Evolutionary conservation across 64 coral and sea anemone genomes (phyloP).

Genomic region (Montipora sp.): DNA sequence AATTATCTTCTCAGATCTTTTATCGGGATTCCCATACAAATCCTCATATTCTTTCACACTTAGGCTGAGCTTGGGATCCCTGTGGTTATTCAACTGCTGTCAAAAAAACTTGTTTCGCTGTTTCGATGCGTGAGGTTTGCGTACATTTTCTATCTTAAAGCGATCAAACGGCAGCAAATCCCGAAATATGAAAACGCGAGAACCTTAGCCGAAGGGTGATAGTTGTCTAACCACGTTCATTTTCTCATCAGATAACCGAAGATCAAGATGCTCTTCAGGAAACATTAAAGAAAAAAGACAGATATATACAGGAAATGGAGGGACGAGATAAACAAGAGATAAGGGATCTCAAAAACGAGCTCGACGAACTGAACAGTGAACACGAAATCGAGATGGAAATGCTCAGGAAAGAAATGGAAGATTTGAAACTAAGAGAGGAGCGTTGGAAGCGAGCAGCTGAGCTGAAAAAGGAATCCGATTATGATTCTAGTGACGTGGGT

Average conservation of each 20-base stretch:
- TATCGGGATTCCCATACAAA: no score
- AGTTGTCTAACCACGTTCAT: background rate
- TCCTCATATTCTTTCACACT: no score
- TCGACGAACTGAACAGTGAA: slow-evolving; percentile 80
- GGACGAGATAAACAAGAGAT: slow-evolving; percentile 55
- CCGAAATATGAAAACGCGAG: no score
- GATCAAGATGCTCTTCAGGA: slow-evolving; percentile 79
- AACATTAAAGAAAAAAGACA: slow-evolving; percentile 69
- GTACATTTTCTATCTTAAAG: no score
- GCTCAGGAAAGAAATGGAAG: slow-evolving; percentile 77
- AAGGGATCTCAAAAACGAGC: slow-evolving; percentile 69
- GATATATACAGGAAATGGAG: slow-evolving; percentile 81
- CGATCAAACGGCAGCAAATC: no score
- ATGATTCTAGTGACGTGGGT: background rate
- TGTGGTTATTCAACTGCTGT: no score
- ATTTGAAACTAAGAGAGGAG: slow-evolving; percentile 45
- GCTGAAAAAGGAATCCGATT: slow-evolving; percentile 25
- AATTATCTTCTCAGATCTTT: no score
- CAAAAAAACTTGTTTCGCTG: no score
- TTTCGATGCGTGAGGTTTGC: no score
- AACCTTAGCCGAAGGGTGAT: no score
- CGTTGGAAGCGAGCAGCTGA: slow-evolving; percentile 47
- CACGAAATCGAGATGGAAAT: slow-evolving; percentile 77
- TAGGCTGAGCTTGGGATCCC: no score
- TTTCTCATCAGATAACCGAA: slow-evolving; percentile 53